Evolutionary conservation across 2,797 vertebrate genomes (phyloP).

Genomic region (Phrynocephalus forsythii): DNA sequence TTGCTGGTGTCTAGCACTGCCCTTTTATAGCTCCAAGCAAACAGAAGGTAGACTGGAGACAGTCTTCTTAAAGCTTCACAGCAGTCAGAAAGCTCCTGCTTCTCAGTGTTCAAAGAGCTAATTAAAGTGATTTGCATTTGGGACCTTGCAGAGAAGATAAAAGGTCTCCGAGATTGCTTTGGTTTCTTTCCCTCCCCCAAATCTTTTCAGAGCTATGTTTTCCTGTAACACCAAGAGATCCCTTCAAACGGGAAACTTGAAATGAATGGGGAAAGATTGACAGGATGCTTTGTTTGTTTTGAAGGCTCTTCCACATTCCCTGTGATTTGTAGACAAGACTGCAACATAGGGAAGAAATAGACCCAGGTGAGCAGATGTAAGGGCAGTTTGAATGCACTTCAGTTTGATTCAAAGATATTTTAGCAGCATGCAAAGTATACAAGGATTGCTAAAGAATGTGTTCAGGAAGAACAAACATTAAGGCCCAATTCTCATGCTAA

Average conservation of each 20-base stretch:
- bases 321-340: constrained; percentile 41
- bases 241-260: constrained; percentile 58
- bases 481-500: constrained; percentile 3
- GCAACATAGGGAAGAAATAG: neutral
- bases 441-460: constrained; percentile 4
- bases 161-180: constrained; percentile 62
- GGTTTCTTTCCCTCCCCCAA: constrained; percentile 54
- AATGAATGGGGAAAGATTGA: constrained; percentile 49
- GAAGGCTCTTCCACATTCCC: constrained; percentile 49
- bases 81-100: constrained; percentile 42
- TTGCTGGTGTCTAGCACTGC: fast-evolving
- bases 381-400: constrained; percentile 9
- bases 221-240: constrained; percentile 45
- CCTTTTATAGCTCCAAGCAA: neutral
- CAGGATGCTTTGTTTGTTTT: constrained; percentile 52
- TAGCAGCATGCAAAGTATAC: constrained; percentile 24
- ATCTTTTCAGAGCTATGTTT: constrained; percentile 56
- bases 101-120: constrained; percentile 59
- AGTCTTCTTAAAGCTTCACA: constrained; percentile 48
- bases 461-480: constrained; percentile 4
- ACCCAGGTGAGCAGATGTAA: neutral
- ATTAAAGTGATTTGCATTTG: constrained; percentile 65
- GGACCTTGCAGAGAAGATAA: constrained; percentile 58
- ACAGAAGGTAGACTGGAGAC: constrained; percentile 26
- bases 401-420: constrained; percentile 18